phyloP scores from a whole-genome alignment of 2,797 vertebrate genomes.

The Geotria australis region DNA sequence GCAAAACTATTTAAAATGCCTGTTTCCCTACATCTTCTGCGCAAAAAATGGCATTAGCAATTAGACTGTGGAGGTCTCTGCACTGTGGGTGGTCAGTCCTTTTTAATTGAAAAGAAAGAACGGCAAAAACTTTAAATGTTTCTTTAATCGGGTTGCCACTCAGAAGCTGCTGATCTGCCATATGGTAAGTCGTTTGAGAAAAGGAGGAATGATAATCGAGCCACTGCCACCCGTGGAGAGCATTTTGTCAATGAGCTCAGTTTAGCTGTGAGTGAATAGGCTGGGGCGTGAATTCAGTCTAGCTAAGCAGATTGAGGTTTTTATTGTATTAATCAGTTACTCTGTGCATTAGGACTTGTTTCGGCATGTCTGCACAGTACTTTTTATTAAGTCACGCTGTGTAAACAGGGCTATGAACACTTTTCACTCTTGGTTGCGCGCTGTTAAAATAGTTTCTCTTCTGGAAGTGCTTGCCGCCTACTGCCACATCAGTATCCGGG shows the following conservation, averaged over 20 bases:
- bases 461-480: too few species aligned
- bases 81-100: not conserved
- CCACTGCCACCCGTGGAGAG: not conserved
- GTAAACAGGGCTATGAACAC: too few species aligned
- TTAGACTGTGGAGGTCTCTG: not conserved
- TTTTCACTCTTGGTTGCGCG: too few species aligned
- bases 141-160: not conserved
- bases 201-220: not conserved
- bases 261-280: not conserved
- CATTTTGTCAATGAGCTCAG: not conserved
- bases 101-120: not conserved
- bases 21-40: not conserved
- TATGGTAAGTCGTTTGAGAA: not conserved
- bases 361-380: too few species aligned
- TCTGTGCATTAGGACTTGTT: too few species aligned
- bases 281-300: not conserved
- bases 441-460: too few species aligned
- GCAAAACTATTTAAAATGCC: not conserved
- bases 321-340: not conserved
- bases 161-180: not conserved
- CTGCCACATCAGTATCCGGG: too few species aligned
- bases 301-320: not conserved
- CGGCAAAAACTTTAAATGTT: not conserved
- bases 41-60: not conserved
- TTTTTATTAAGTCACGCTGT: too few species aligned